These are phyloP conservation scores for Drosophila pseudotalamancana DNA, from an alignment of 2,888 invertebrate genomes.

Conservation along the genomic window DNA sequence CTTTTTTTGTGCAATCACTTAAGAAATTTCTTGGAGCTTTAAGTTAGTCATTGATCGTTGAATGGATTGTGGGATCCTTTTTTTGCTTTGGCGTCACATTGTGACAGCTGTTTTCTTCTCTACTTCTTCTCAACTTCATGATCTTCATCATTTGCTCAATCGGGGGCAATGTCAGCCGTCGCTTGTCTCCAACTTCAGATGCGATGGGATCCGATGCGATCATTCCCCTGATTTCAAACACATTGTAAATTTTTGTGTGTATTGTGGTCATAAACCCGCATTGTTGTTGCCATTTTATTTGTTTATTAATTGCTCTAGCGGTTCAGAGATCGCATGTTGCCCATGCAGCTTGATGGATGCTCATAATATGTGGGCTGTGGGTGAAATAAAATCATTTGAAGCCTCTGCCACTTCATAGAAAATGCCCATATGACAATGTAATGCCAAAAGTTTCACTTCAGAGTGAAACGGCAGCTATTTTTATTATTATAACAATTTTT, in stretches of 20 bases:
- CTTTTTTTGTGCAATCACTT: constrained; percentile 1
- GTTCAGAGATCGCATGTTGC: constrained; percentile 39
- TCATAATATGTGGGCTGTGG: constrained; percentile 70
- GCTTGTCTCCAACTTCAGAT: constrained; percentile 2
- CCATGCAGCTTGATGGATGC: constrained; percentile 62
- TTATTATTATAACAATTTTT: not conserved
- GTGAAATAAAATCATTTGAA: constrained; percentile 66
- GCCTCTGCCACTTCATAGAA: constrained; percentile 28
- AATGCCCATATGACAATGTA: constrained; percentile 61
- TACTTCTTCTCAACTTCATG: not conserved
- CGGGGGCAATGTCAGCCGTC: constrained; percentile 19
- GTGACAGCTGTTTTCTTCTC: constrained; percentile 1
- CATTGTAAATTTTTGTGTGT: constrained; percentile 43
- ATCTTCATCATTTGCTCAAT: constrained; percentile 41
- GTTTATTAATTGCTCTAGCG: constrained; percentile 67
- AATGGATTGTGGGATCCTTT: constrained; percentile 7
- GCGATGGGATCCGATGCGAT: constrained; percentile 10
- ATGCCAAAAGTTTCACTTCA: constrained; percentile 66
- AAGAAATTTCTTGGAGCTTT: constrained; percentile 15
- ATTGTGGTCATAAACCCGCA: constrained; percentile 75
- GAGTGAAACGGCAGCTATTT: constrained; percentile 43
- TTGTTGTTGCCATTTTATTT: constrained; percentile 74
- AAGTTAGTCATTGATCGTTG: constrained; percentile 17
- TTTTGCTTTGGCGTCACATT: too few species aligned
- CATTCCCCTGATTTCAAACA: constrained; percentile 42